Percentiles rank a stretch among this genome's conserved stretches.
phyloP scores from a whole-genome alignment of 2,113 vertebrate species.

The Tor tambroides region DNA sequence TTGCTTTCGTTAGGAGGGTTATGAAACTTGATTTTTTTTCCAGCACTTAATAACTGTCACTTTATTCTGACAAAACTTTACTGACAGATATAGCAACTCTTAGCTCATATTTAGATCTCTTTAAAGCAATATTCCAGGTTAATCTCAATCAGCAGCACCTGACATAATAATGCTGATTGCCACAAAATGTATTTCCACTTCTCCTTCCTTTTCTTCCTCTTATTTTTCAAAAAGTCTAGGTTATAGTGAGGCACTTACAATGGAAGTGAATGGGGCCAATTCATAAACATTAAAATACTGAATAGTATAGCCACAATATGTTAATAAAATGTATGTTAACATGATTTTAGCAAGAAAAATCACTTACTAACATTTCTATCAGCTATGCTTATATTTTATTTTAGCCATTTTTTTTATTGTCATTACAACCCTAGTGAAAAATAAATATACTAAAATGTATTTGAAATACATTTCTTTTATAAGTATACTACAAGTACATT shows the following conservation, averaged over 20 bases:
- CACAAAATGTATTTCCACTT: neutral
- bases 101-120: neutral
- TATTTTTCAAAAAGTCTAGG: neutral
- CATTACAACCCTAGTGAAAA: no score
- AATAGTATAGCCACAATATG: neutral
- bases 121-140: neutral
- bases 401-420: no score
- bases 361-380: no score
- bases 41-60: slow-evolving; percentile 17
- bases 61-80: neutral
- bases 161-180: neutral
- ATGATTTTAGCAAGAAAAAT: neutral
- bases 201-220: neutral
- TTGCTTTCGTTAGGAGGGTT: neutral
- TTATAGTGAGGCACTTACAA: neutral
- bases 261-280: neutral
- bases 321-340: neutral
- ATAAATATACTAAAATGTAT: no score
- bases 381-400: no score
- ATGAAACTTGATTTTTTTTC: neutral
- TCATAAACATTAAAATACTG: neutral
- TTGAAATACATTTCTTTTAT: no score
- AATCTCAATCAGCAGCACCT: neutral
- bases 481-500: no score
- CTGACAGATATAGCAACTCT: neutral